A percentile compares a stretch with the other conserved stretches of the same genome.
Evolutionary conservation across 2,113 vertebrate genomes (phyloP).

Genomic region (human): GRCh38 chr2:200788001-200788500

Average conservation of each 20-base stretch:
- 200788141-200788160: not conserved
- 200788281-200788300: not conserved
- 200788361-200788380: not conserved
- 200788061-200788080: not conserved
- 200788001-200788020: not conserved
- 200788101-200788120: not conserved
- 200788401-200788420: accelerated
- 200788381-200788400: accelerated
- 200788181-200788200: not conserved
- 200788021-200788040: not conserved
- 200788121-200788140: not conserved
- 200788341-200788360: not conserved
- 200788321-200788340: not conserved
- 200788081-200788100: not conserved
- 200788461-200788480: not conserved
- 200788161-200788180: not conserved
- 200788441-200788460: too few species aligned
- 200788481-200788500: not conserved
- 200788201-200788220: not conserved
- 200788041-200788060: not conserved
- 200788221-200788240: not conserved
- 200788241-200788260: not conserved
- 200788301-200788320: not conserved
- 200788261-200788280: not conserved
- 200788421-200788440: accelerated